phyloP scores from a whole-genome alignment of 1,140 invertebrate genomes.

The Lordiphosa collinella region DNA sequence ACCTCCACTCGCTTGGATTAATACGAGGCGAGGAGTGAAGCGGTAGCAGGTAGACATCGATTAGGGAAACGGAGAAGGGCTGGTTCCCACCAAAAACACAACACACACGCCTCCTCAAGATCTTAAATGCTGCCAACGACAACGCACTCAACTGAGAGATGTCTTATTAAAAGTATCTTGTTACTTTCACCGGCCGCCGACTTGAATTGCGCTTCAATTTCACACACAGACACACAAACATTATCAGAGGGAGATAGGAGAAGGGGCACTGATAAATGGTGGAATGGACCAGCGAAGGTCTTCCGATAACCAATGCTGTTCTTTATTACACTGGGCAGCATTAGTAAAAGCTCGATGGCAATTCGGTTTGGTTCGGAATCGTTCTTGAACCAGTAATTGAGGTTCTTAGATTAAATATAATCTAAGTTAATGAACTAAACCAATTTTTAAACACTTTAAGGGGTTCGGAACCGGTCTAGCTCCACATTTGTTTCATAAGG shows the following conservation, averaged over 20 bases:
- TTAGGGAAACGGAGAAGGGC: conserved; percentile 11
- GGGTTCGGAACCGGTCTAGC: too few species aligned
- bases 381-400: too few species aligned
- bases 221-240: conserved; percentile 41
- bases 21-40: not conserved
- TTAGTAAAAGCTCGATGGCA: too few species aligned
- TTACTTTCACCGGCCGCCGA: conserved; percentile 76
- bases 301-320: too few species aligned
- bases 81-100: conserved; percentile 35
- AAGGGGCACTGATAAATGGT: not conserved
- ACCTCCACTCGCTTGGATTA: too few species aligned
- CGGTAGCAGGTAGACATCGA: not conserved
- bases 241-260: not conserved
- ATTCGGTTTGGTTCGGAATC: too few species aligned
- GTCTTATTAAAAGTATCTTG: conserved; percentile 79
- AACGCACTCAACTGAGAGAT: conserved; percentile 33
- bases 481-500: too few species aligned
- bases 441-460: too few species aligned
- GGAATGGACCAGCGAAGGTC: too few species aligned
- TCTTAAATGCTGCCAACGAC: conserved; percentile 24
- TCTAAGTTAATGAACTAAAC: too few species aligned
- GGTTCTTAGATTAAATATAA: too few species aligned
- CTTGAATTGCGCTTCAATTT: conserved; percentile 76
- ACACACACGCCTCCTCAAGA: conserved; percentile 35
- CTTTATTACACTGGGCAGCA: too few species aligned